phyloP scores from a whole-genome alignment of 2,797 vertebrate genomes.

The Pantherophis alleghaniensis region DNA sequence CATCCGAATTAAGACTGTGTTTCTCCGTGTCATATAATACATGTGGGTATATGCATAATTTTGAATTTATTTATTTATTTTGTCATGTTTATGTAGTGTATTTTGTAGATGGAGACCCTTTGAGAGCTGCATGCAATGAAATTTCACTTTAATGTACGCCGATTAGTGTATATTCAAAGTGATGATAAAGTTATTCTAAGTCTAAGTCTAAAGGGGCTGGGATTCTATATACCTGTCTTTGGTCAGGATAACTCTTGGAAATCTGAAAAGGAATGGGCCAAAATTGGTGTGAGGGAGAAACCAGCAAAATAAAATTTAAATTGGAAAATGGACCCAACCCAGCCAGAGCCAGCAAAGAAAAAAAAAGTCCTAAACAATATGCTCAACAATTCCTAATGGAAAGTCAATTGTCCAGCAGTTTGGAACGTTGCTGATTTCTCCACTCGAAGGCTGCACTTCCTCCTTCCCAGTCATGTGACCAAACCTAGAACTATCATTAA shows the following conservation, averaged over 20 bases:
- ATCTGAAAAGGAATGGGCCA: background rate
- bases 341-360: background rate
- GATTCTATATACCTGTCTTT: background rate
- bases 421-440: background rate
- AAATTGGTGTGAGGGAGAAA: background rate
- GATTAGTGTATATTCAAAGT: too few species aligned
- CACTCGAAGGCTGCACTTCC: background rate
- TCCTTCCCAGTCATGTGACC: background rate
- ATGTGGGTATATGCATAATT: too few species aligned
- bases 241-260: background rate
- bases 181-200: too few species aligned
- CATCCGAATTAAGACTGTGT: too few species aligned
- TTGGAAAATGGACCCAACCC: background rate
- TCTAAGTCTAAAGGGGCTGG: background rate
- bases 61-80: too few species aligned
- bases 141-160: too few species aligned
- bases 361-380: background rate
- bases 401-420: background rate
- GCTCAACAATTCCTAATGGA: background rate
- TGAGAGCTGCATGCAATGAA: too few species aligned
- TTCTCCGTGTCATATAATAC: too few species aligned
- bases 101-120: too few species aligned
- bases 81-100: too few species aligned
- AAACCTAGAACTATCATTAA: background rate
- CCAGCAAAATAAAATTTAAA: background rate